Conservation (phyloP, 1,140 invertebrate genomes). For the Conus betulinus region DNA sequence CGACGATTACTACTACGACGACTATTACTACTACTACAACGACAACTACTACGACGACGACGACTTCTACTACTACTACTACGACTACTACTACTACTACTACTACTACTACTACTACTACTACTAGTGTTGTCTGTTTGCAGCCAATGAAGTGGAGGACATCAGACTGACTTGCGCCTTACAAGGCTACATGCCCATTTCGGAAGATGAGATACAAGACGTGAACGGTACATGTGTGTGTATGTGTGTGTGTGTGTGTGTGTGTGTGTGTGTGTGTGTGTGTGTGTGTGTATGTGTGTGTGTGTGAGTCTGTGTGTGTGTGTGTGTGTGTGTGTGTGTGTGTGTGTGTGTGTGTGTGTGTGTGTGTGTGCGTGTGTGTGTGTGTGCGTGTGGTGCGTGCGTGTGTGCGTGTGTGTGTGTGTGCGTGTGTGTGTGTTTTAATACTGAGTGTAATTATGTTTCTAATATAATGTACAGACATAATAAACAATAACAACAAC, state of each 20-base stretch:
- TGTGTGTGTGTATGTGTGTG: background rate
- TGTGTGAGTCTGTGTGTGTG: background rate
- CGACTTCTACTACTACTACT: too few species aligned
- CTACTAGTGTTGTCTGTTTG: background rate
- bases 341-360: background rate
- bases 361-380: background rate
- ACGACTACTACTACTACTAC: too few species aligned
- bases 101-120: too few species aligned
- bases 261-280: background rate
- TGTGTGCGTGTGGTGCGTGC: background rate
- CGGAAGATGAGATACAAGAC: background rate
- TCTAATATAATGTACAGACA: too few species aligned
- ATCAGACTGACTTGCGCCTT: conserved; percentile 30
- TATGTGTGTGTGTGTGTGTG: conserved; percentile 15
- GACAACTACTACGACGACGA: too few species aligned
- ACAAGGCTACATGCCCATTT: conserved; percentile 21
- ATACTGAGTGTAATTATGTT: too few species aligned
- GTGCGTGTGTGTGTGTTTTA: too few species aligned
- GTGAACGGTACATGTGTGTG: background rate
- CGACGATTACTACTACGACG: too few species aligned
- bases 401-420: background rate
- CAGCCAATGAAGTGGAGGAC: conserved; percentile 39
- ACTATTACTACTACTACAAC: too few species aligned
- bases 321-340: background rate
- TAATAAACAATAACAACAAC: too few species aligned